phyloP scores from a whole-genome alignment of 1,140 invertebrate species.

The Phthorimaea operculella region DNA sequence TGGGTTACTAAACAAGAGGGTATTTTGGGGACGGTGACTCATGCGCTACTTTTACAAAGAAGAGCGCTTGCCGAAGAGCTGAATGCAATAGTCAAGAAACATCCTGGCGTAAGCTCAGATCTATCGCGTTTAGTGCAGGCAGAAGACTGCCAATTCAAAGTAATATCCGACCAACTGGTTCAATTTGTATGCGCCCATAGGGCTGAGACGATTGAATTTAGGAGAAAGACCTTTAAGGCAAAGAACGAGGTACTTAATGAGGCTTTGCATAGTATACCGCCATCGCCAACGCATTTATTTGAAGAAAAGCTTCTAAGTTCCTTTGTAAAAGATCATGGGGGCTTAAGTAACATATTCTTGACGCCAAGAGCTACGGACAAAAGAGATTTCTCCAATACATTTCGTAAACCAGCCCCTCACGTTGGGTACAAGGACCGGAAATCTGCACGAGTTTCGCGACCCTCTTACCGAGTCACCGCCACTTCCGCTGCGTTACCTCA shows the following conservation, averaged over 20 bases:
- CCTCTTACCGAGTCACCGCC: no score
- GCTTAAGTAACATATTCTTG: neutral
- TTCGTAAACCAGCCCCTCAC: no score
- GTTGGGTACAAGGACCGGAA: no score
- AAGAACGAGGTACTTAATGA: neutral
- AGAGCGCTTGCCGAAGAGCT: neutral
- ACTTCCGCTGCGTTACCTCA: no score
- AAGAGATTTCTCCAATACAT: no score
- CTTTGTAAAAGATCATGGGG: constrained; percentile 3
- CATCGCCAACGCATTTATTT: constrained; percentile 8
- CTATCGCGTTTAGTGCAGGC: neutral
- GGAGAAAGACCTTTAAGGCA: constrained; percentile 8
- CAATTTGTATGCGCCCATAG: constrained; percentile 6
- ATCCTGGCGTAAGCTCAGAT: neutral
- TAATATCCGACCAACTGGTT: constrained; percentile 8
- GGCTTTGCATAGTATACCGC: neutral
- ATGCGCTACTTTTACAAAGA: constrained; percentile 9
- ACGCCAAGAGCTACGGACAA: no score
- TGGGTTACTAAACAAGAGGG: neutral
- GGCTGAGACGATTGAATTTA: constrained; percentile 6
- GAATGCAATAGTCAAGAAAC: neutral
- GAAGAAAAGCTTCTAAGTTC: constrained; percentile 1
- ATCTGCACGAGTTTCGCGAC: no score
- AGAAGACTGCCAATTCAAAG: neutral
- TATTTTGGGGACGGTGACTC: constrained; percentile 4